A percentile compares a stretch with the other conserved stretches of the same genome.
Evolutionary conservation across 2,888 invertebrate species (phyloP).

Genomic region (Sphaeridia pumilis): DNA sequence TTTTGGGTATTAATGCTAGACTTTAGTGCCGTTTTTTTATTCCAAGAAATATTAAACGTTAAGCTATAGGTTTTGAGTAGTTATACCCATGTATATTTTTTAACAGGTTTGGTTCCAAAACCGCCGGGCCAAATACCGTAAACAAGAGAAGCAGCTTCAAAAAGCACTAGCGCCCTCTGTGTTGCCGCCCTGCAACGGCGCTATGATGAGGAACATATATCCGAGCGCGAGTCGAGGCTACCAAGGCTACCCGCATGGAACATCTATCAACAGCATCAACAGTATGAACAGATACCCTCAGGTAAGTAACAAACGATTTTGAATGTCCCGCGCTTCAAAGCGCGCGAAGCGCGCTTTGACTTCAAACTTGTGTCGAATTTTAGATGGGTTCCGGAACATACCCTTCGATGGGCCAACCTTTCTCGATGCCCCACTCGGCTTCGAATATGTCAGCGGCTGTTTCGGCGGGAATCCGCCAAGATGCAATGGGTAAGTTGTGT

Average conservation of each 20-base stretch:
- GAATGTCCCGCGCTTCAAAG: too few species aligned
- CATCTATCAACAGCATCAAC: constrained; percentile 47
- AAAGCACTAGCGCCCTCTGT: constrained; percentile 88
- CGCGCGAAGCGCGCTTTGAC: too few species aligned
- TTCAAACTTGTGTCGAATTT: too few species aligned
- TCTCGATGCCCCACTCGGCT: constrained; percentile 80
- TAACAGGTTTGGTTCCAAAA: constrained; percentile 98
- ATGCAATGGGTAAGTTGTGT: constrained; percentile 66
- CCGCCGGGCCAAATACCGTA: constrained; percentile 92
- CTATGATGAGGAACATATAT: constrained; percentile 97
- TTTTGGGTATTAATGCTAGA: too few species aligned
- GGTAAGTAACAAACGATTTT: too few species aligned
- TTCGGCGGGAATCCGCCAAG: constrained; percentile 75
- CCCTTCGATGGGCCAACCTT: constrained; percentile 86
- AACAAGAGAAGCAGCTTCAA: constrained; percentile 96
- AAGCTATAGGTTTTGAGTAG: too few species aligned
- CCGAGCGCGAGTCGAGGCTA: constrained; percentile 75
- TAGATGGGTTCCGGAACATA: constrained; percentile 89
- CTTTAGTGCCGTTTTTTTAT: too few species aligned
- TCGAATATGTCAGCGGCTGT: constrained; percentile 85
- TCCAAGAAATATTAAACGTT: too few species aligned
- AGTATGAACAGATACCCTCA: constrained; percentile 91
- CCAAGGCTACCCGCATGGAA: constrained; percentile 85
- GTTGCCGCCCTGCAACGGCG: constrained; percentile 87
- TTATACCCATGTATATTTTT: too few species aligned